phyloP scores from a whole-genome alignment of 2,888 invertebrate genomes.

The Sminthurides aquaticus region DNA sequence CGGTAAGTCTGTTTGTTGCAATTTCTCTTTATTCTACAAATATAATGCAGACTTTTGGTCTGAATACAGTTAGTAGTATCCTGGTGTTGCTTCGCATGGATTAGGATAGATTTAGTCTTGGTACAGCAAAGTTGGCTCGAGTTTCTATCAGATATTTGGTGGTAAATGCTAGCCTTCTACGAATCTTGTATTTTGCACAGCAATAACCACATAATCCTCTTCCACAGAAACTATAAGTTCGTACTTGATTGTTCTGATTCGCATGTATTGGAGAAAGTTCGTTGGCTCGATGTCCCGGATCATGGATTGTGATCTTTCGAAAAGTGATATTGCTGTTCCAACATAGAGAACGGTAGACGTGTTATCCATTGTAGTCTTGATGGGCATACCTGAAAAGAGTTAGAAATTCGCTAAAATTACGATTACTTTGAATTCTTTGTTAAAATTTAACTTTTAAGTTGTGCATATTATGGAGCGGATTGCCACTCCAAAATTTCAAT shows the following conservation, averaged over 20 bases:
- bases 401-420: neutral
- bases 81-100: too few species aligned
- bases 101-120: neutral
- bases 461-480: too few species aligned
- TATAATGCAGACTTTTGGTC: too few species aligned
- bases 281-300: constrained; percentile 36
- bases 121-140: too few species aligned
- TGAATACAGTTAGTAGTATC: too few species aligned
- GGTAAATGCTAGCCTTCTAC: constrained; percentile 1
- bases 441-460: too few species aligned
- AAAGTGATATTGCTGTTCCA: constrained; percentile 22
- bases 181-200: constrained; percentile 16
- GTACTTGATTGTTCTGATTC: constrained; percentile 34
- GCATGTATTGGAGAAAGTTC: constrained; percentile 31
- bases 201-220: constrained; percentile 21
- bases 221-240: constrained; percentile 31
- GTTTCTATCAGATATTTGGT: too few species aligned
- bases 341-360: constrained; percentile 36
- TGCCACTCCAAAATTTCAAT: neutral
- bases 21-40: too few species aligned
- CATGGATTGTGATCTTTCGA: constrained; percentile 26
- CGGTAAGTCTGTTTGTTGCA: too few species aligned
- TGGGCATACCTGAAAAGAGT: constrained; percentile 28
- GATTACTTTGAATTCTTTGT: too few species aligned
- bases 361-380: constrained; percentile 39